Conservation (phyloP, 1,140 invertebrate species). For the Bombus terrestris region DNA sequence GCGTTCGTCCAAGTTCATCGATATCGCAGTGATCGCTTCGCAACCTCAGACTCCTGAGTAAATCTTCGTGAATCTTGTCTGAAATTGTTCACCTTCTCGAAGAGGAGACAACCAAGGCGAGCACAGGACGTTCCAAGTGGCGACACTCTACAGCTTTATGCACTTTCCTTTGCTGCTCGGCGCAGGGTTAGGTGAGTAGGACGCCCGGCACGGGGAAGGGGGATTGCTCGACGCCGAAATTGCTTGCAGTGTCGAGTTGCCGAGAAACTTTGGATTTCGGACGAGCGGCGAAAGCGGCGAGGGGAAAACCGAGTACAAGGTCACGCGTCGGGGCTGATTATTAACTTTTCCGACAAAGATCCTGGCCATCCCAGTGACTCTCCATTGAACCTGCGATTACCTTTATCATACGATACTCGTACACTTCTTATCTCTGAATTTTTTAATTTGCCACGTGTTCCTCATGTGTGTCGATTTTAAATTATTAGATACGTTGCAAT, state of each 20-base stretch:
- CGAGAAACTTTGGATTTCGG: constrained; percentile 80
- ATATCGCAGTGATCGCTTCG: neutral
- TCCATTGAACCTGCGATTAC: neutral
- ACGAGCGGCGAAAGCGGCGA: constrained; percentile 65
- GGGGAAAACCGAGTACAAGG: constrained; percentile 79
- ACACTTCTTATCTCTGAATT: neutral
- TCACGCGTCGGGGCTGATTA: constrained; percentile 82
- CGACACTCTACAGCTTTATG: constrained; percentile 78
- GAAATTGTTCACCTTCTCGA: constrained; percentile 33
- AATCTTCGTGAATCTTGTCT: neutral
- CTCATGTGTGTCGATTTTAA: neutral
- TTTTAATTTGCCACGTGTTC: too few species aligned
- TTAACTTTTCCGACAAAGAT: constrained; percentile 79
- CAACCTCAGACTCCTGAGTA: neutral
- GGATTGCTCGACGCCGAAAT: constrained; percentile 77
- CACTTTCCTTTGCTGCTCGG: constrained; percentile 78
- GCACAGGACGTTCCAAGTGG: constrained; percentile 50
- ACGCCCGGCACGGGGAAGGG: constrained; percentile 37
- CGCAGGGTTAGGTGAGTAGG: constrained; percentile 66
- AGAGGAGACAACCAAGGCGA: constrained; percentile 33
- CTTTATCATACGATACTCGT: neutral
- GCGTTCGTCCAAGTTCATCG: neutral
- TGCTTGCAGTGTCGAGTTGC: constrained; percentile 80
- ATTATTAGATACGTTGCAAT: neutral
- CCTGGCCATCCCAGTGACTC: constrained; percentile 45